Evolutionary conservation across 2,888 invertebrate species (phyloP), one percentile per base, ranked within the genome.

Genomic region (Oxytorus armatus): DNA sequence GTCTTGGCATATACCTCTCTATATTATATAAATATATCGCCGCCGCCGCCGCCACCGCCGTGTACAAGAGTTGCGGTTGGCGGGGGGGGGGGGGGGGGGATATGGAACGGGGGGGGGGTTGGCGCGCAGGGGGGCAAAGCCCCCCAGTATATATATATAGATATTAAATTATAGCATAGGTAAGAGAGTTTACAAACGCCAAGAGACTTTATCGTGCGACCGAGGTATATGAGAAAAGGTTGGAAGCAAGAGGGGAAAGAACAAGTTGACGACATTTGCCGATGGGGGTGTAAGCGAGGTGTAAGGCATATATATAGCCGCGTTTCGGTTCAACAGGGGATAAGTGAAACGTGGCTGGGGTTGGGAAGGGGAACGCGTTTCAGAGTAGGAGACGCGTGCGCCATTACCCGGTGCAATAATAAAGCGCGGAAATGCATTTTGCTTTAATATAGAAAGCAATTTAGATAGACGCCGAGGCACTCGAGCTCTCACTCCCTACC

Each of bases 381-480:
- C 42, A 57, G 63, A 47, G 63, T 18, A 42, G 14, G 44, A 49
- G n/a, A 66, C 51, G 53, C 68, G 53, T 69, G 74, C 78, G 80
- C 82, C 83, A 83, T 86, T 85, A 84, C 65, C 49, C 69, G 82
- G 47, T 14, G 81, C 83, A 82, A 88, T 85, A 86, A 86, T 86
- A 85, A 85, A 87, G 81, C 83, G 80, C 59, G 82, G 83, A 84
- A 86, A 87, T 85, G 85, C 87, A 82, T 86, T 86, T 86, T 84
- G 84, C 86, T 86, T 86, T 84, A 85, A 88, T 86, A 85, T 84
- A 86, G 86, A 88, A 85, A 86, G 86, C 86, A 86, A 86, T 88
- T 87, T 86, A 84, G 86, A 86, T 87, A 86, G 84, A 82, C 59
- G 68, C 23, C 39, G 59, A 72, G 69, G 70, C 47, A 73, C 59